These are phyloP conservation scores for Xanthia icteritia DNA, from an alignment of 2,888 invertebrate genomes.

Conservation along the genomic window DNA sequence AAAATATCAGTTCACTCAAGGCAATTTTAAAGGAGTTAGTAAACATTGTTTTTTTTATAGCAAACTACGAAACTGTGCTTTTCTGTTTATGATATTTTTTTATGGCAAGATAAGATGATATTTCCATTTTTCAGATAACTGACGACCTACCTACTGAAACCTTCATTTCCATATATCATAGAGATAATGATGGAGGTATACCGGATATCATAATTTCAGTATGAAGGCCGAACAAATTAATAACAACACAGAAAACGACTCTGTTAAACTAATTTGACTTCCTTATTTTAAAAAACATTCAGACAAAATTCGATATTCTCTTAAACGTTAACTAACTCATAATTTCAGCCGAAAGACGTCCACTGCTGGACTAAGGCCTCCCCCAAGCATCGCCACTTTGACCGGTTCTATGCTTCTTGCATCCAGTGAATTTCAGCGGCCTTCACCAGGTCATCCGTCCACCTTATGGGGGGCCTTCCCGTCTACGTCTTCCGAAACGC, in stretches of 20 bases:
- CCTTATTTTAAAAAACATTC: neutral
- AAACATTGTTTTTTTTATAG: no score
- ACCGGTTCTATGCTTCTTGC: no score
- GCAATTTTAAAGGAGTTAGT: constrained; percentile 28
- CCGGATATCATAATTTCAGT: neutral
- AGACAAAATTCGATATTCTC: neutral
- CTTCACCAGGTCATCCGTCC: no score
- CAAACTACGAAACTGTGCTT: neutral
- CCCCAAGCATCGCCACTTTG: no score
- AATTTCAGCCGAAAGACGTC: no score
- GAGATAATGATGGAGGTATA: neutral
- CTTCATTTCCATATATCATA: no score
- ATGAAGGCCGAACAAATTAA: neutral
- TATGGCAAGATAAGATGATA: neutral
- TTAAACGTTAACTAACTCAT: no score
- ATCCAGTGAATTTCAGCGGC: no score
- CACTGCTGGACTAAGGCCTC: no score
- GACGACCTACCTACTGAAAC: neutral
- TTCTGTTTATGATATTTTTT: neutral
- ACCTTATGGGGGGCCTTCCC: no score
- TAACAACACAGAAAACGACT: no score
- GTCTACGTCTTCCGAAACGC: no score
- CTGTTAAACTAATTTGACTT: neutral
- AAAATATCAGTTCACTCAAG: constrained; percentile 36
- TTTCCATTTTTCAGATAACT: neutral